These are phyloP conservation scores for Nesogale talazaci DNA, from an alignment of 2,113 vertebrate genomes.

Conservation along the genomic window DNA sequence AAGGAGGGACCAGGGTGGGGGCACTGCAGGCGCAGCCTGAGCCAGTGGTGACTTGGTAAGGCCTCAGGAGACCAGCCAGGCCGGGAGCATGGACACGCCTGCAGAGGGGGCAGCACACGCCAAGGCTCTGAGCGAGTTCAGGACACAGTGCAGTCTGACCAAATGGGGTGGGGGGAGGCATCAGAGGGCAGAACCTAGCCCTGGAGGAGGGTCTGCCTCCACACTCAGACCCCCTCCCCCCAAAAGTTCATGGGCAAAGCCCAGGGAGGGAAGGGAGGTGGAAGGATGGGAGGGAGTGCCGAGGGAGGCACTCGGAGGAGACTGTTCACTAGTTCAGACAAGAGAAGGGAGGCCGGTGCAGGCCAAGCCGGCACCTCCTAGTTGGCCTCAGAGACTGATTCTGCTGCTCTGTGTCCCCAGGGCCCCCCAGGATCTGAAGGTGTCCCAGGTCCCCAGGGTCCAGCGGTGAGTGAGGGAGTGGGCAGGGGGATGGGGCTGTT, in stretches of 20 bases:
- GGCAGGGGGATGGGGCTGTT: accelerated
- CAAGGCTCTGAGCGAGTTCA: background rate
- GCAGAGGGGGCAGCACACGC: background rate
- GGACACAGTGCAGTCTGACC: background rate
- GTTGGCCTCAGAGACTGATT: slow-evolving; percentile 2
- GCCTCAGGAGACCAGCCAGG: background rate
- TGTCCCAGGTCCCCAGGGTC: slow-evolving; percentile 89
- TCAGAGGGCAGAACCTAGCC: background rate
- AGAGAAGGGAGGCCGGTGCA: background rate
- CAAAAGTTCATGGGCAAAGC: background rate
- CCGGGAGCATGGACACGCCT: background rate
- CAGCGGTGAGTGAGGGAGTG: slow-evolving; percentile 86
- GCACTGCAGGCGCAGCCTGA: background rate
- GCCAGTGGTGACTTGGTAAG: background rate
- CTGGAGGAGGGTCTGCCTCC: accelerated
- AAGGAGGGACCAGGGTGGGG: background rate
- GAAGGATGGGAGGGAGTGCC: background rate
- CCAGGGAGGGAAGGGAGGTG: background rate
- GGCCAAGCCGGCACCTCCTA: background rate
- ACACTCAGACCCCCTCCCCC: background rate
- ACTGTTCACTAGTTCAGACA: background rate
- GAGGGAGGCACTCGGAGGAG: slow-evolving; percentile 4
- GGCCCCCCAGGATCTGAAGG: slow-evolving; percentile 92
- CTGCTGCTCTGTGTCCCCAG: slow-evolving; percentile 79
- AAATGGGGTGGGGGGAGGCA: background rate